Conservation (phyloP, 2,797 vertebrate species). For the Heteromormyrus szaboi region DNA sequence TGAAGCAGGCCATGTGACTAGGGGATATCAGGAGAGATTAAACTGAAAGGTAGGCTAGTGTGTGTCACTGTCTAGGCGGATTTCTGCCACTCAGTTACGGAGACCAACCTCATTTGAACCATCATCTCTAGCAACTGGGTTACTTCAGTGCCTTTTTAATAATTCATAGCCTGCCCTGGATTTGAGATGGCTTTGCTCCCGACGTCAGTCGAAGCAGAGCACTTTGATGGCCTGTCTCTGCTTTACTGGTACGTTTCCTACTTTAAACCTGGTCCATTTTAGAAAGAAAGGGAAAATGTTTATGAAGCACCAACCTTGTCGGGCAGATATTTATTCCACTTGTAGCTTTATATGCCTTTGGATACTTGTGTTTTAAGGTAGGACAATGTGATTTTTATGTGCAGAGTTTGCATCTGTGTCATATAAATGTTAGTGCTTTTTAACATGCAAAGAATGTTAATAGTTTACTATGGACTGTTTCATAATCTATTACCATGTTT, state of each 20-base stretch:
- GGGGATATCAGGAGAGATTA: slow-evolving; percentile 70
- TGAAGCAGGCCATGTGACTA: slow-evolving; percentile 50
- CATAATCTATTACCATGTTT: neutral
- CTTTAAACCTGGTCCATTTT: neutral
- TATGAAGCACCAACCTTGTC: neutral
- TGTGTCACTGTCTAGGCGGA: slow-evolving; percentile 52
- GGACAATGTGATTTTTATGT: neutral
- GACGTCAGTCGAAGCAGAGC: slow-evolving; percentile 59
- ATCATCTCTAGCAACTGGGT: slow-evolving; percentile 23
- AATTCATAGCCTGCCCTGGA: slow-evolving; percentile 32
- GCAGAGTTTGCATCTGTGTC: neutral
- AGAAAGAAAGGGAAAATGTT: neutral
- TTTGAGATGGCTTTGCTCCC: slow-evolving; percentile 68
- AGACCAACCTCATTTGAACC: slow-evolving; percentile 50
- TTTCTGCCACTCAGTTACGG: slow-evolving; percentile 50
- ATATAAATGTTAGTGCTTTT: neutral
- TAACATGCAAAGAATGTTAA: neutral
- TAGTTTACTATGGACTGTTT: neutral
- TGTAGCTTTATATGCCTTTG: neutral
- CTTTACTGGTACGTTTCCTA: slow-evolving; percentile 69
- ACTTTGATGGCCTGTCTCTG: slow-evolving; percentile 71
- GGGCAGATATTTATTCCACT: neutral
- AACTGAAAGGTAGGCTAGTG: slow-evolving; percentile 59
- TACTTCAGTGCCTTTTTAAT: slow-evolving; percentile 34
- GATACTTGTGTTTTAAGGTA: neutral